Evolutionary conservation across 2,888 invertebrate species (phyloP).

Genomic region (Watsonalla binaria): DNA sequence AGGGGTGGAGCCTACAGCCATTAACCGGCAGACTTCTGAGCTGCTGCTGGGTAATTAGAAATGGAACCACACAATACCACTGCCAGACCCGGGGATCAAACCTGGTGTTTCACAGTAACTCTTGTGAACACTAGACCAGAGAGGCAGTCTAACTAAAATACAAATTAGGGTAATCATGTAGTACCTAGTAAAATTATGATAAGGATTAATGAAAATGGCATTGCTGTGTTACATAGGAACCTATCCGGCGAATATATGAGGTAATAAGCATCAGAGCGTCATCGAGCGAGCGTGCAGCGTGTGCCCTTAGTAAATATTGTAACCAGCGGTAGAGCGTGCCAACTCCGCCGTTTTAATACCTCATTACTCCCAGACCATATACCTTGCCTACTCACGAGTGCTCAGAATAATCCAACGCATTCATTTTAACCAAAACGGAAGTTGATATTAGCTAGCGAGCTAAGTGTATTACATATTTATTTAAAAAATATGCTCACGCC

Average conservation of each 20-base stretch:
- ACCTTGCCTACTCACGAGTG: conserved; percentile 46
- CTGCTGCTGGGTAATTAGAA: too few species aligned
- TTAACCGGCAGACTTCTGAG: too few species aligned
- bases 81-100: too few species aligned
- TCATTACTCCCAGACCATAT: conserved; percentile 45
- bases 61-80: too few species aligned
- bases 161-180: too few species aligned
- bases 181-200: too few species aligned
- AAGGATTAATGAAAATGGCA: too few species aligned
- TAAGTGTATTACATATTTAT: conserved; percentile 37
- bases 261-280: conserved; percentile 7
- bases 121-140: too few species aligned
- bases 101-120: too few species aligned
- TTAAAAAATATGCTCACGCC: too few species aligned
- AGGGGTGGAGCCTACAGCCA: too few species aligned
- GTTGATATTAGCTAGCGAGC: conserved; percentile 22
- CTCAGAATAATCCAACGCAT: conserved; percentile 48
- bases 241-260: neutral
- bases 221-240: neutral
- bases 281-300: conserved; percentile 22
- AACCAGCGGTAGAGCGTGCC: conserved; percentile 41
- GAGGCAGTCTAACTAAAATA: too few species aligned
- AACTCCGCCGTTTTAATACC: conserved; percentile 57
- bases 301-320: conserved; percentile 51
- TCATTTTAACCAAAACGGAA: conserved; percentile 46